These are phyloP conservation scores for Psittacara wagleri DNA, from an alignment of 2,113 vertebrate species.

Conservation along the genomic window DNA sequence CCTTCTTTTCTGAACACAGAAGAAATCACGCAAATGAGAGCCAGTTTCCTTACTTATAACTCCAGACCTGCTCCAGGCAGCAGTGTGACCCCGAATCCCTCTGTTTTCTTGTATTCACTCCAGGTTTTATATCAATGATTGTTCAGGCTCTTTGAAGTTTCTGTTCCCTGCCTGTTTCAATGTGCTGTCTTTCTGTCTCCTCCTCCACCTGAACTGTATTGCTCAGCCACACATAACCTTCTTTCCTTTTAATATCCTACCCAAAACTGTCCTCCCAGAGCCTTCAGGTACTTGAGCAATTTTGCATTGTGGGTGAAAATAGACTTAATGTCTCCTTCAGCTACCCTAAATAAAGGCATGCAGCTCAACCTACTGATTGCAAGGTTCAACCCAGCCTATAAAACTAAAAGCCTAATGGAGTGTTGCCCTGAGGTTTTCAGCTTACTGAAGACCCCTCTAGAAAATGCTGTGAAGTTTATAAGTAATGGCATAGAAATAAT, in stretches of 20 bases:
- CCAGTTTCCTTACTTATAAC: neutral
- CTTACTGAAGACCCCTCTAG: conserved; percentile 24
- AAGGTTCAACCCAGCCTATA: conserved; percentile 13
- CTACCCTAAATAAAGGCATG: conserved; percentile 28
- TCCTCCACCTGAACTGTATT: neutral
- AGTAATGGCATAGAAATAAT: conserved; percentile 58
- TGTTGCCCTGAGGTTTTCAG: conserved; percentile 57
- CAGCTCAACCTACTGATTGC: conserved; percentile 10
- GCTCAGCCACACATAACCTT: neutral
- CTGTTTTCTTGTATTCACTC: neutral
- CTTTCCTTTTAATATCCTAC: neutral
- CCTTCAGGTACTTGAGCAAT: conserved; percentile 36
- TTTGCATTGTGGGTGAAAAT: conserved; percentile 28
- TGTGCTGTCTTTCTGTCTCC: neutral
- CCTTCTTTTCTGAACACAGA: neutral
- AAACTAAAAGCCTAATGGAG: conserved; percentile 59
- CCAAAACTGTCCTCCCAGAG: conserved; percentile 19
- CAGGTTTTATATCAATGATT: conserved; percentile 26
- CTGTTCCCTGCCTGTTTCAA: conserved; percentile 9
- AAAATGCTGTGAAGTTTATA: conserved; percentile 31
- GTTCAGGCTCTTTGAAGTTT: conserved; percentile 45
- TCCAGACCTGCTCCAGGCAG: conserved; percentile 10
- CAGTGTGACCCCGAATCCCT: neutral
- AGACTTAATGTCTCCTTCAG: conserved; percentile 52
- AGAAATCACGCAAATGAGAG: neutral